These are phyloP conservation scores for Gymnothorax reevesii DNA, from an alignment of 2,797 vertebrate genomes.

Conservation along the genomic window DNA sequence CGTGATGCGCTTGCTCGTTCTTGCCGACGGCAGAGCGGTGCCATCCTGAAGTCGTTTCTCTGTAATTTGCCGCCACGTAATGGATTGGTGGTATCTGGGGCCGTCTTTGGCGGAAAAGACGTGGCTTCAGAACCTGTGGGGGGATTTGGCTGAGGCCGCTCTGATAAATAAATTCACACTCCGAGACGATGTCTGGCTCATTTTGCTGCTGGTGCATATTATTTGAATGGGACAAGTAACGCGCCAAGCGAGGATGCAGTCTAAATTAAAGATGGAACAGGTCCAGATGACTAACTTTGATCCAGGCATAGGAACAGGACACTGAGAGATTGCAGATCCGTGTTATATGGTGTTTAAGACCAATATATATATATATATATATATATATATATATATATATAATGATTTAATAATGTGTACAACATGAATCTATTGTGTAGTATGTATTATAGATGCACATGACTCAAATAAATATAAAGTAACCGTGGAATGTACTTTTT, in stretches of 20 bases:
- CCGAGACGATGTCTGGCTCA: conserved; percentile 19
- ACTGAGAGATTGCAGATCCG: background rate
- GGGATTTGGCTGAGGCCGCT: background rate
- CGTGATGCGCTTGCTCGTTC: background rate
- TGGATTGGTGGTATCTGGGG: background rate
- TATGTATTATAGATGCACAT: too few species aligned
- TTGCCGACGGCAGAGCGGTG: background rate
- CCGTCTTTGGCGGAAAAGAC: background rate
- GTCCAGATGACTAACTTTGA: background rate
- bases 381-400: background rate
- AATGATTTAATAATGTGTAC: too few species aligned
- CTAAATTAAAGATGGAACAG: background rate
- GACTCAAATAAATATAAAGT: too few species aligned
- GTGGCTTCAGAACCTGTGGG: background rate
- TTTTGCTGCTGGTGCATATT: conserved; percentile 12
- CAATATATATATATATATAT: background rate
- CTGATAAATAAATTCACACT: conserved; percentile 27
- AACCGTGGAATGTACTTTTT: conserved; percentile 1
- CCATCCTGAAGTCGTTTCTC: background rate
- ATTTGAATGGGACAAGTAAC: background rate
- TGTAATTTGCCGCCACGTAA: background rate
- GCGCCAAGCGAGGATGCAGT: background rate
- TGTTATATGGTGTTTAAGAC: background rate
- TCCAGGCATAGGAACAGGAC: background rate
- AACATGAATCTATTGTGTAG: too few species aligned